A percentile compares a stretch with the other conserved stretches of the same genome.
Evolutionary conservation across 2,888 invertebrate species (phyloP).

Genomic region (Agrenia bidenticulata): DNA sequence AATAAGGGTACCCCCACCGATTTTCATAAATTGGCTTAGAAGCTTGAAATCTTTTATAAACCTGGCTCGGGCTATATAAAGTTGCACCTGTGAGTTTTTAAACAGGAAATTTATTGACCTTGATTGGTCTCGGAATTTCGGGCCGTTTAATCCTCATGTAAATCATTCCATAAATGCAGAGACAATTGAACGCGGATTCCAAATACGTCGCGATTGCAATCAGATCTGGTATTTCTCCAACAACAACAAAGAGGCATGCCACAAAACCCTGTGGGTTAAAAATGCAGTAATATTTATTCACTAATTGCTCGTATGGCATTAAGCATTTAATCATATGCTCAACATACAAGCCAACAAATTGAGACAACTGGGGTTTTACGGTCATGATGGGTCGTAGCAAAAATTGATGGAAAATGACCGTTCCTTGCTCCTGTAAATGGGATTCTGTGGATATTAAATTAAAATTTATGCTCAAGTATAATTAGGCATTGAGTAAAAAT

Average conservation of each 20-base stretch:
- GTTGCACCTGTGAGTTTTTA: not conserved
- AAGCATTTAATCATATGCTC: too few species aligned
- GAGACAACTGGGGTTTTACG: conserved; percentile 25
- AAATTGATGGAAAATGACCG: conserved; percentile 27
- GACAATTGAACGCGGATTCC: conserved; percentile 10
- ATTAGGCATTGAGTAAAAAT: too few species aligned
- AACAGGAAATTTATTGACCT: conserved; percentile 10
- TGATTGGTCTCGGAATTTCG: conserved; percentile 13
- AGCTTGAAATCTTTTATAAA: too few species aligned
- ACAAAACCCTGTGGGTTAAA: conserved; percentile 1
- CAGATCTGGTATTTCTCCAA: conserved; percentile 4
- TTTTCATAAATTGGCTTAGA: too few species aligned
- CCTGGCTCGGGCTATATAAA: too few species aligned
- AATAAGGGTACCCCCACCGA: too few species aligned
- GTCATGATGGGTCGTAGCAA: conserved; percentile 17
- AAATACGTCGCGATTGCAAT: conserved; percentile 19
- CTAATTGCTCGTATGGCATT: too few species aligned
- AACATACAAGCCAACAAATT: conserved; percentile 16
- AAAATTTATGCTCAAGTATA: too few species aligned
- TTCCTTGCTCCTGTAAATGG: conserved; percentile 24
- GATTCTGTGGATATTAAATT: conserved; percentile 13
- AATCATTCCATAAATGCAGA: conserved; percentile 19
- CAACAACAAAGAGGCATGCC: not conserved
- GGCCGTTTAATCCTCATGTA: conserved; percentile 18
- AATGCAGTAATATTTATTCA: too few species aligned